A percentile compares a stretch with the other conserved stretches of the same genome.
These are phyloP conservation scores for Zaprionus ghesquierei DNA, from an alignment of 1,140 invertebrate species.

Conservation along the genomic window DNA sequence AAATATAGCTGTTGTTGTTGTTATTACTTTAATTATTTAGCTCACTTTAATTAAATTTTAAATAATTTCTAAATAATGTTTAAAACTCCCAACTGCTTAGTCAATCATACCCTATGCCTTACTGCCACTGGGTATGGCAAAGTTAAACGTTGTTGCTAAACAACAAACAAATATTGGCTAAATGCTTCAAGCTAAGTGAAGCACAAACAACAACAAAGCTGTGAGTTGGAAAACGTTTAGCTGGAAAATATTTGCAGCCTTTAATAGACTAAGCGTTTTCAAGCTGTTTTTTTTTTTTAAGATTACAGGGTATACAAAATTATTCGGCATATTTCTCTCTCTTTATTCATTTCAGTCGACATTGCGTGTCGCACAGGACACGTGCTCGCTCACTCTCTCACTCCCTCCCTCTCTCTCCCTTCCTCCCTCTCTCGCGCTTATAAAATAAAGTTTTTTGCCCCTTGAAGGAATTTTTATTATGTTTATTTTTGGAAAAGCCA, in stretches of 20 bases:
- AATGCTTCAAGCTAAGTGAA: neutral
- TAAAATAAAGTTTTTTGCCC: neutral
- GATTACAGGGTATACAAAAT: too few relatives aligned
- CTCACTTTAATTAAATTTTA: neutral
- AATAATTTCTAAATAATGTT: too few relatives aligned
- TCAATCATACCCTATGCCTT: neutral
- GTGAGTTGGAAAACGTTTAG: neutral
- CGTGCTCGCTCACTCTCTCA: neutral
- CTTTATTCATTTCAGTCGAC: neutral
- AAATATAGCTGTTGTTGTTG: neutral
- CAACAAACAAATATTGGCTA: slow-evolving; percentile 41
- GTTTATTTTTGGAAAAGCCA: neutral
- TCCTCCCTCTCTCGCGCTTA: neutral
- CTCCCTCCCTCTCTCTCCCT: neutral
- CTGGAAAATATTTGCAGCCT: too few relatives aligned
- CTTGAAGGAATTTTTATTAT: neutral
- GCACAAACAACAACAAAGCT: neutral
- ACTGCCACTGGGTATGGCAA: neutral
- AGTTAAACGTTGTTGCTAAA: slow-evolving; percentile 42
- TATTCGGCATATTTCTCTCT: too few relatives aligned
- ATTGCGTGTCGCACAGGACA: neutral
- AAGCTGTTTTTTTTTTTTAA: too few relatives aligned
- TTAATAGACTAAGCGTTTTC: too few relatives aligned
- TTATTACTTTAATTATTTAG: neutral
- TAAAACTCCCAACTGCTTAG: neutral